Conservation (phyloP, 2,113 vertebrate genomes). For the Machaerirhynchus nigripectus region DNA sequence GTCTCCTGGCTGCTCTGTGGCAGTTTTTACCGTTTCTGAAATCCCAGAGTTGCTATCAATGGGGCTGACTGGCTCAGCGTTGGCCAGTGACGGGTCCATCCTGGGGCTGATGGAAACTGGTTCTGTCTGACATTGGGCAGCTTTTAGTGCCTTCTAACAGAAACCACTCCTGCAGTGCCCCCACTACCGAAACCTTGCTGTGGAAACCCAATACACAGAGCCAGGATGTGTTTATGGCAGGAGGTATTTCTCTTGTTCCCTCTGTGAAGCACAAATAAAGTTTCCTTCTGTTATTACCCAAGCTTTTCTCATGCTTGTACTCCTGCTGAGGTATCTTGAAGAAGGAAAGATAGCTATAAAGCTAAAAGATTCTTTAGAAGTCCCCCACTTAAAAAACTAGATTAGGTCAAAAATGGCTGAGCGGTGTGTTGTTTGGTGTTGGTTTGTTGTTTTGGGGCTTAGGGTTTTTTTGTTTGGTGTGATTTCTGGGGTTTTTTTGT, state of each 20-base stretch:
- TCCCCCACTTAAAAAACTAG: not conserved
- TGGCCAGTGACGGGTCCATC: fast-evolving
- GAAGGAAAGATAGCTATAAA: not conserved
- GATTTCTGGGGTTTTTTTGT: not conserved
- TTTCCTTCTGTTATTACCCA: not conserved
- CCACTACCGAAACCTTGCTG: not conserved
- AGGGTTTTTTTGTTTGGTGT: not conserved
- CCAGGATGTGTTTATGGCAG: not conserved
- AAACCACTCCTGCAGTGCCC: fast-evolving
- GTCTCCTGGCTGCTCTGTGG: not conserved
- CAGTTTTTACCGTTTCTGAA: not conserved
- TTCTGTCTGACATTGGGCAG: fast-evolving
- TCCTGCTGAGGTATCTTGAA: not conserved
- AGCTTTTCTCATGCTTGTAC: not conserved
- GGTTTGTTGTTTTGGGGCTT: not conserved
- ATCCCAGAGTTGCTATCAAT: not conserved
- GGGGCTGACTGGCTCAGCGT: not conserved
- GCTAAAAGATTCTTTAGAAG: not conserved
- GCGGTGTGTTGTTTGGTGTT: not conserved
- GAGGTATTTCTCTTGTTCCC: not conserved
- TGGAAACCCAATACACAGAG: fast-evolving
- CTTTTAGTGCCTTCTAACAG: not conserved
- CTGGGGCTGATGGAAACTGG: not conserved
- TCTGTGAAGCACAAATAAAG: not conserved
- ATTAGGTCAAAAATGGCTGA: not conserved